Evolutionary conservation across 2,888 invertebrate genomes (phyloP).

Genomic region (Thecophora atra): DNA sequence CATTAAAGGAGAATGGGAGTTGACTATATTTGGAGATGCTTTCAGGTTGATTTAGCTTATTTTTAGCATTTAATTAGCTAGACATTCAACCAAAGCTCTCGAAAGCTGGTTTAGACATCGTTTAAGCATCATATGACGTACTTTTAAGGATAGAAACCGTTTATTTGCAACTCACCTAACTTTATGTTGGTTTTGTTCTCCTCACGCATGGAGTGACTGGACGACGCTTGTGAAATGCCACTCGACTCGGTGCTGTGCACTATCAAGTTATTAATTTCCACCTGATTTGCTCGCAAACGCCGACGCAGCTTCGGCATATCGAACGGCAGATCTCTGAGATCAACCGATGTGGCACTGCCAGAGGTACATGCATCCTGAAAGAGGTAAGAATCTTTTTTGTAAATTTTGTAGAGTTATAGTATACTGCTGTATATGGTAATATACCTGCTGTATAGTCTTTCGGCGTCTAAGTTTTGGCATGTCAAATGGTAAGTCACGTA

Average conservation of each 20-base stretch:
- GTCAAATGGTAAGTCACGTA: slow-evolving; percentile 85
- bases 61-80: slow-evolving; percentile 6
- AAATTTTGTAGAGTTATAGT: neutral
- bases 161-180: slow-evolving; percentile 53
- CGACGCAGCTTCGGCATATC: slow-evolving; percentile 90
- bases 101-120: neutral
- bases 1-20: neutral
- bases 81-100: neutral
- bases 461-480: slow-evolving; percentile 86
- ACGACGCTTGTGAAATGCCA: slow-evolving; percentile 81
- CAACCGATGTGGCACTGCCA: slow-evolving; percentile 78
- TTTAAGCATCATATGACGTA: neutral
- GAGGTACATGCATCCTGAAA: slow-evolving; percentile 71
- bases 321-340: slow-evolving; percentile 84
- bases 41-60: slow-evolving; percentile 23
- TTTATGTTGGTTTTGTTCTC: slow-evolving; percentile 72
- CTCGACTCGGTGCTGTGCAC: slow-evolving; percentile 74
- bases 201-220: slow-evolving; percentile 82
- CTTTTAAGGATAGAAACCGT: neutral
- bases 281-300: slow-evolving; percentile 72
- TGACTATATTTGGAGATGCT: neutral
- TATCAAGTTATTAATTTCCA: slow-evolving; percentile 59
- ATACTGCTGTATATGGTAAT: neutral
- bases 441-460: slow-evolving; percentile 72
- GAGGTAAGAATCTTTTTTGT: neutral